Conservation (phyloP, 92 coral and sea anemone species). For the Epizoanthus illoricatus region DNA sequence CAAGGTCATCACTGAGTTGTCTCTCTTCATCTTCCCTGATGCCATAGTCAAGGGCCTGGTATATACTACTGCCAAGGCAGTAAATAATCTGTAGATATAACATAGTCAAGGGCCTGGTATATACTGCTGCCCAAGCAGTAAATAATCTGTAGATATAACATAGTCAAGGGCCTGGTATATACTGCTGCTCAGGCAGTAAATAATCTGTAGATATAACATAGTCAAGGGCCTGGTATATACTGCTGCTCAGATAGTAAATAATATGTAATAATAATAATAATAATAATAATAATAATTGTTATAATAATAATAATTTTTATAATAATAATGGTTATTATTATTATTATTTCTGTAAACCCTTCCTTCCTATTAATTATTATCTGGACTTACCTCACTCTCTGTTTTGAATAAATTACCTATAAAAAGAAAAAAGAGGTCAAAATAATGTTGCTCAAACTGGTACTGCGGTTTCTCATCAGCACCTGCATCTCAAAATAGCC, state of each 20-base stretch:
- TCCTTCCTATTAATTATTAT: too few species aligned
- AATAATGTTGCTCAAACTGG: too few species aligned
- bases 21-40: constrained; percentile 36
- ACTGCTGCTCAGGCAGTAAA: constrained; percentile 27
- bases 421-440: too few species aligned
- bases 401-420: neutral
- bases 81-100: constrained; percentile 14
- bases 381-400: constrained; percentile 30
- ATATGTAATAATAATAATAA: neutral
- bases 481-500: too few species aligned
- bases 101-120: constrained; percentile 42
- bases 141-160: neutral
- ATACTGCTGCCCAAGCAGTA: constrained; percentile 28
- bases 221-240: constrained; percentile 41
- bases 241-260: constrained; percentile 21
- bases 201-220: constrained; percentile 15
- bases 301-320: too few species aligned
- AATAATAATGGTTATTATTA: too few species aligned
- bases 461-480: too few species aligned
- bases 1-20: constrained; percentile 15
- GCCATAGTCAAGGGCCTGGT: constrained; percentile 42
- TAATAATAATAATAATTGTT: too few species aligned
- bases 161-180: constrained; percentile 40
- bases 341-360: too few species aligned
- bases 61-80: constrained; percentile 27